Evolutionary conservation across 2,888 invertebrate genomes (phyloP).

Genomic region (Gari tellinella): DNA sequence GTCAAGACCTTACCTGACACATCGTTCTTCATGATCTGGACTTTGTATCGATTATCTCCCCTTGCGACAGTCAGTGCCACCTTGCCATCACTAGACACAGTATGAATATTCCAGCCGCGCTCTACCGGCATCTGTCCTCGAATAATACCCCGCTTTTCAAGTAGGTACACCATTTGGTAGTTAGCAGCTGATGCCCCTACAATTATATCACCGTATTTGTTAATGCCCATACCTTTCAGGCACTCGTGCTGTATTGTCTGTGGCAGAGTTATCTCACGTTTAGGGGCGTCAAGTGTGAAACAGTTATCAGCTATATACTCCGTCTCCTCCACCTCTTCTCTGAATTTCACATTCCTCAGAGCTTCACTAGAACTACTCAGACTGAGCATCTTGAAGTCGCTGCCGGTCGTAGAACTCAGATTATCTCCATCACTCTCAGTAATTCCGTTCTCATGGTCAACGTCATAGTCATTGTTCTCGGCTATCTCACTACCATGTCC

Average conservation of each 20-base stretch:
- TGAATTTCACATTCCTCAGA: slow-evolving; percentile 63
- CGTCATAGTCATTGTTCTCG: slow-evolving; percentile 64
- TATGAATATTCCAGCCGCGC: slow-evolving; percentile 75
- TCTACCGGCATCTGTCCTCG: slow-evolving; percentile 72
- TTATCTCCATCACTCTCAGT: slow-evolving; percentile 42
- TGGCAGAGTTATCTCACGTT: slow-evolving; percentile 70
- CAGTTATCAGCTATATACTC: slow-evolving; percentile 61
- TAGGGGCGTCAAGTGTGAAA: slow-evolving; percentile 65
- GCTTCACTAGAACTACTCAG: slow-evolving; percentile 71
- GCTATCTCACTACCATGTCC: slow-evolving; percentile 62
- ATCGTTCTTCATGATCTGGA: slow-evolving; percentile 74
- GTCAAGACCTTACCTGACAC: slow-evolving; percentile 68
- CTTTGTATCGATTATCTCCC: slow-evolving; percentile 78
- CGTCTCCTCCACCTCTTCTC: slow-evolving; percentile 62
- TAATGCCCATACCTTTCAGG: slow-evolving; percentile 76
- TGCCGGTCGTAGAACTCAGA: slow-evolving; percentile 46
- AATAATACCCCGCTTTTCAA: slow-evolving; percentile 77
- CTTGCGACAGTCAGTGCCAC: slow-evolving; percentile 72
- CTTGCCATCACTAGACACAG: slow-evolving; percentile 76
- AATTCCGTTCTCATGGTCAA: slow-evolving; percentile 50
- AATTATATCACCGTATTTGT: slow-evolving; percentile 73
- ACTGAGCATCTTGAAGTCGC: slow-evolving; percentile 70
- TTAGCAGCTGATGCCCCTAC: slow-evolving; percentile 69
- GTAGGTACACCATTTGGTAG: slow-evolving; percentile 70
- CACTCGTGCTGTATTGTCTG: slow-evolving; percentile 72